These are phyloP conservation scores for Beris chalybata DNA, from an alignment of 2,888 invertebrate species.

Conservation along the genomic window DNA sequence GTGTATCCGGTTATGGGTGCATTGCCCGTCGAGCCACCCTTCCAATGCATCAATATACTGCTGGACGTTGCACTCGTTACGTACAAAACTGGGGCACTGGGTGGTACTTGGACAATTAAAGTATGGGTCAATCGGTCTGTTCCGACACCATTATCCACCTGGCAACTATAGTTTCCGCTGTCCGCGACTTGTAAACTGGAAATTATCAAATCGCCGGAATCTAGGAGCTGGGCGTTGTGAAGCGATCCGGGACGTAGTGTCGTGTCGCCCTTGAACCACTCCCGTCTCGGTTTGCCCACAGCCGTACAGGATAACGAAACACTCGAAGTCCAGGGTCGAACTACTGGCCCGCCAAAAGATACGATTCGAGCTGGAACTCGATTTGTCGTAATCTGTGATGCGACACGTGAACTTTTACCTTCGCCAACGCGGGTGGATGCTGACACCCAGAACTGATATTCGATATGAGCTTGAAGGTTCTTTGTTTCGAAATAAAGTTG, in stretches of 20 bases:
- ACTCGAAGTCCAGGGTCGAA: conserved; percentile 69
- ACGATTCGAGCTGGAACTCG: conserved; percentile 70
- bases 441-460: conserved; percentile 79
- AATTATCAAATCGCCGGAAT: conserved; percentile 67
- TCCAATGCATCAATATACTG: conserved; percentile 75
- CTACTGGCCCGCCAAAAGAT: conserved; percentile 69
- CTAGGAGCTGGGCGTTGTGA: conserved; percentile 65
- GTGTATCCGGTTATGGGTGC: conserved; percentile 70
- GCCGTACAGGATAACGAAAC: conserved; percentile 66
- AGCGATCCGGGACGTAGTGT: conserved; percentile 62
- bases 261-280: conserved; percentile 66
- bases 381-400: conserved; percentile 67
- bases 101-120: conserved; percentile 74
- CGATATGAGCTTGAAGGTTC: conserved; percentile 67
- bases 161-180: conserved; percentile 73
- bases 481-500: conserved; percentile 69
- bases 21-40: conserved; percentile 69
- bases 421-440: conserved; percentile 77
- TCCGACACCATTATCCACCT: conserved; percentile 68
- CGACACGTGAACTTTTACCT: conserved; percentile 71
- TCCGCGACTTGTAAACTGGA: conserved; percentile 66
- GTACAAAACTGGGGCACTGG: conserved; percentile 71
- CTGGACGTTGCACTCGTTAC: conserved; percentile 76
- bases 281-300: conserved; percentile 67
- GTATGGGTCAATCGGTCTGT: conserved; percentile 67